Evolutionary conservation across 2,113 vertebrate genomes (phyloP), one percentile per base, ranked within the genome.

Genomic region (Phyllostomus discolor): DNA sequence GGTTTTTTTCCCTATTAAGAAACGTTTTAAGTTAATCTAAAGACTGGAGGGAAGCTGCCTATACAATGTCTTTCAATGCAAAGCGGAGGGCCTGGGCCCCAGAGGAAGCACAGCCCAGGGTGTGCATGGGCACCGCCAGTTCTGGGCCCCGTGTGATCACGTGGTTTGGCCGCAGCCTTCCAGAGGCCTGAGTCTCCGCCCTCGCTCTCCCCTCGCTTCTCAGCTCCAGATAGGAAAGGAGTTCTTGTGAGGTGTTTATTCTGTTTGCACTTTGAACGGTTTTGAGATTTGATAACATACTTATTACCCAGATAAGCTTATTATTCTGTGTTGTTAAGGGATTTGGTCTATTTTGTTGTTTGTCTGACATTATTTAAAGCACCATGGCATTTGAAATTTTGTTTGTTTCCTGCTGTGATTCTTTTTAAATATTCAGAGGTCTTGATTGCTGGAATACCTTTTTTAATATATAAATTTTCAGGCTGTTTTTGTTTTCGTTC

Each of bases 351-450:
- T 93, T 88, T 88, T 64, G 28, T 94, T 48, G n/a, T 89, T 88
- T 76, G 64, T 57, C 26, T 90, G 88, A 89, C 73, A 90, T 97
- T 86, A 94, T 89, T 64, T 43, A 90, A 94, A 95, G 48, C 26
- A 93, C 10, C 38, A 57, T 81, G 33, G 86, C 62, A 57, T 95
- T 95, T 86, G 69, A 94, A 95, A 89, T 75, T 86, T 54, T 87
- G 31, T 81, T 87, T 95, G 43, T 85, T 97, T 64, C 64, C 52
- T 79, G 2, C 87, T 90, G 33, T 83, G 43, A 91, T 35, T 94
- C 41, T 82, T 91, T 82, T 82, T 20, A 91, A 88, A 83, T 87
- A 57, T 54, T 88, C 35, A 70, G 26, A 94, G 41, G 70, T 88
- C 82, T 90, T 92, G 91, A 73, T 87, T 20, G 19, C 62, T 90